phyloP scores from a whole-genome alignment of 2,888 invertebrate genomes.

The Deilephila porcellus region DNA sequence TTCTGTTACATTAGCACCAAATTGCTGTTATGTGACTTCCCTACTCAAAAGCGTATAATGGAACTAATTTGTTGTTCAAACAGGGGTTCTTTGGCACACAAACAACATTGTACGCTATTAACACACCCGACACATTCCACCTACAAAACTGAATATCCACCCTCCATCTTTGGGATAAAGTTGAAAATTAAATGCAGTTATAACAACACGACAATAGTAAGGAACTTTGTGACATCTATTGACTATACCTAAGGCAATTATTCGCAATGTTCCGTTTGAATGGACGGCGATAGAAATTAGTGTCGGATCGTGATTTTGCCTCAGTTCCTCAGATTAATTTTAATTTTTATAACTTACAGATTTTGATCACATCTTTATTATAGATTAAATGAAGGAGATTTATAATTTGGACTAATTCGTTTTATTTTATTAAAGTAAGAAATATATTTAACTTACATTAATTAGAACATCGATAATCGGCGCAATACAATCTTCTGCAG shows the following conservation, averaged over 20 bases:
- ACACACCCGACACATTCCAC: constrained; percentile 40
- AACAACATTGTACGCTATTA: constrained; percentile 65
- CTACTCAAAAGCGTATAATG: constrained; percentile 80
- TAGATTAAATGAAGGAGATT: not conserved
- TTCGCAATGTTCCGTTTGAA: constrained; percentile 35
- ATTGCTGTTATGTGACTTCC: constrained; percentile 64
- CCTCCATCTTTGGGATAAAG: constrained; percentile 35
- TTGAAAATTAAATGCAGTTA: constrained; percentile 37
- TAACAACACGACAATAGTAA: constrained; percentile 34
- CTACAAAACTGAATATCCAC: not conserved
- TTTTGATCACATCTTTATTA: constrained; percentile 9
- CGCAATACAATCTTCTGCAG: too few relatives aligned
- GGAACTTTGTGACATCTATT: constrained; percentile 70
- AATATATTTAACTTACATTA: too few relatives aligned
- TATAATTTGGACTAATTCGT: too few relatives aligned
- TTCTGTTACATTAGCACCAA: constrained; percentile 42
- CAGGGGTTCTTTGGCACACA: constrained; percentile 74
- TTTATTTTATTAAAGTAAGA: not conserved
- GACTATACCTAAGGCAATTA: constrained; percentile 75
- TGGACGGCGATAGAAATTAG: constrained; percentile 21
- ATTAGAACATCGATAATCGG: too few relatives aligned
- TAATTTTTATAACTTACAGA: constrained; percentile 40
- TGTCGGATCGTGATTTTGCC: constrained; percentile 64
- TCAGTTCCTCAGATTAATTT: constrained; percentile 63
- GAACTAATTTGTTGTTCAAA: constrained; percentile 84